Evolutionary conservation across 2,113 vertebrate species (phyloP).

Genomic region (Chroicocephalus ridibundus): DNA sequence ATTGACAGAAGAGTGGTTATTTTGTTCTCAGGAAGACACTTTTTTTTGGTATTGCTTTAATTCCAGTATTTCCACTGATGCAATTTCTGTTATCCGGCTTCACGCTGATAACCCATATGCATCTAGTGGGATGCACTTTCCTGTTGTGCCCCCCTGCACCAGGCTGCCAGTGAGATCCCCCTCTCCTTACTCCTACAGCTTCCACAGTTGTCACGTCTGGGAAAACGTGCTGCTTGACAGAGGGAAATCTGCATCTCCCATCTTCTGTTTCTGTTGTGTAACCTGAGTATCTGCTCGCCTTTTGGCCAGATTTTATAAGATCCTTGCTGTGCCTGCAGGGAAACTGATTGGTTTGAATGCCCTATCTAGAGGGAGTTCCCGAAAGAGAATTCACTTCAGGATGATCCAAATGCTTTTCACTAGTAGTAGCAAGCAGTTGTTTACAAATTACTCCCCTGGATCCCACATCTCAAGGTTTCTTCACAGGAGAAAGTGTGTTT

Average conservation of each 20-base stretch:
- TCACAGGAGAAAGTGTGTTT: background rate
- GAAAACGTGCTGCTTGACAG: background rate
- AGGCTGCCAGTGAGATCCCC: background rate
- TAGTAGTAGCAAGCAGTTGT: background rate
- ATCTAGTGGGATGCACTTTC: background rate
- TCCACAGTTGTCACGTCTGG: background rate
- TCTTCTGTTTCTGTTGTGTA: background rate
- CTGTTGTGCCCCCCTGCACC: background rate
- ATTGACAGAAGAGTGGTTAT: background rate
- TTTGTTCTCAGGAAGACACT: background rate
- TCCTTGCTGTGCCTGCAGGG: background rate
- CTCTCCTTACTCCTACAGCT: background rate
- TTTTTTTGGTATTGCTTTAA: background rate
- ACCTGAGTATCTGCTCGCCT: background rate
- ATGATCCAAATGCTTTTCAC: background rate
- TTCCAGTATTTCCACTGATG: background rate
- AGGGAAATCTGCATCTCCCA: background rate
- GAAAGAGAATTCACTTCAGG: background rate
- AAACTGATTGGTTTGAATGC: background rate
- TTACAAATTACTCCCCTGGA: background rate
- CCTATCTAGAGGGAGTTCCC: background rate
- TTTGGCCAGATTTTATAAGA: background rate
- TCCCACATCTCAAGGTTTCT: background rate
- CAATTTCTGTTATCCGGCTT: background rate
- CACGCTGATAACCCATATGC: rapidly evolving